A percentile compares a stretch with the other conserved stretches of the same genome.
These are phyloP conservation scores for Intellagama lesueurii DNA, from an alignment of 2,797 vertebrate species.

Conservation along the genomic window DNA sequence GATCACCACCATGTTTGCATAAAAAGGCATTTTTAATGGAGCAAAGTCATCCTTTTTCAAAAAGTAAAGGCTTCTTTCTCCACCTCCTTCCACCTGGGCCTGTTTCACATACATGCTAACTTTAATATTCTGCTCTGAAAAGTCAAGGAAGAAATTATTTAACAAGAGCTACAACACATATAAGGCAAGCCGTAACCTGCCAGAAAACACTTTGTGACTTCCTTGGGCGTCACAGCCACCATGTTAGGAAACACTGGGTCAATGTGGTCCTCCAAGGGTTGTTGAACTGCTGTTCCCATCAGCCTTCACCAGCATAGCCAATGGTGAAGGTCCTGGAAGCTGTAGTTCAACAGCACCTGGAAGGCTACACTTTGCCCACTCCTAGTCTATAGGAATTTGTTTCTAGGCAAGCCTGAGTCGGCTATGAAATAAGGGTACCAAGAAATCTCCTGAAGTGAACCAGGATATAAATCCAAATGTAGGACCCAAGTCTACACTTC, in stretches of 20 bases:
- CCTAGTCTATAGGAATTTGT: background rate
- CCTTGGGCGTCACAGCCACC: too few relatives aligned
- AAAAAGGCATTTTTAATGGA: too few relatives aligned
- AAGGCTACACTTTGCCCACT: background rate
- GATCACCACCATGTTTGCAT: too few relatives aligned
- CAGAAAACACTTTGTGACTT: too few relatives aligned
- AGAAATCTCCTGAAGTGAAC: background rate
- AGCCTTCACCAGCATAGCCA: background rate
- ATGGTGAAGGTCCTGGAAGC: background rate
- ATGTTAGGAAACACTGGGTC: background rate
- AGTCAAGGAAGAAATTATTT: too few relatives aligned
- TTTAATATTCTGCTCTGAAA: too few relatives aligned
- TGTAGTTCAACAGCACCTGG: background rate
- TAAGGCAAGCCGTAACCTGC: too few relatives aligned
- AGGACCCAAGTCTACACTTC: background rate
- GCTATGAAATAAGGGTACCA: background rate
- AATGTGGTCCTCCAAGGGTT: background rate
- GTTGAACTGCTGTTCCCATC: background rate
- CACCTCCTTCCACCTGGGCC: too few relatives aligned
- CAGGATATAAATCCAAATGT: slow-evolving; percentile 1
- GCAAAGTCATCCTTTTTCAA: too few relatives aligned
- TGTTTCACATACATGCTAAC: too few relatives aligned
- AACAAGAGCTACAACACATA: too few relatives aligned
- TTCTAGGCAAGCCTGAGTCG: background rate
- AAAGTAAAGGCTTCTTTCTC: too few relatives aligned